A percentile compares a stretch with the other conserved stretches of the same genome.
Conservation (phyloP, 2,888 invertebrate species). For the Aricia artaxerxes region DNA sequence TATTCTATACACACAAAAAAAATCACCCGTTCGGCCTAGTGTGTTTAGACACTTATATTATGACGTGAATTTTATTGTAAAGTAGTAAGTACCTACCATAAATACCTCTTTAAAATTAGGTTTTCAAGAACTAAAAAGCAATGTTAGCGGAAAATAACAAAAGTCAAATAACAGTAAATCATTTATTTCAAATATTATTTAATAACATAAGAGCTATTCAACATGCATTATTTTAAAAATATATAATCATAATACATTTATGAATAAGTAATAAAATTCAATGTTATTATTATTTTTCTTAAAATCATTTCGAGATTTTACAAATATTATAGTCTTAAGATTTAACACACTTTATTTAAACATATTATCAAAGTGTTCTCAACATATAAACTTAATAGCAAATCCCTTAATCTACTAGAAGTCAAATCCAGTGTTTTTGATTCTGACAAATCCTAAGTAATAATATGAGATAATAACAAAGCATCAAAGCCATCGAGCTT, state of each 20-base stretch:
- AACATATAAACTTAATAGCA: constrained; percentile 37
- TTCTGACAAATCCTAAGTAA: constrained; percentile 38
- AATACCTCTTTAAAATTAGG: neutral
- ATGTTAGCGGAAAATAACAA: constrained; percentile 1
- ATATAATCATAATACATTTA: constrained; percentile 39
- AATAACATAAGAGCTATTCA: constrained; percentile 45
- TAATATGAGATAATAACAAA: constrained; percentile 35
- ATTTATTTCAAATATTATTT: constrained; percentile 42
- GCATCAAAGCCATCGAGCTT: constrained; percentile 33
- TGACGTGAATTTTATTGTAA: no score
- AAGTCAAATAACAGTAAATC: constrained; percentile 36
- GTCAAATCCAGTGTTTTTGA: constrained; percentile 40
- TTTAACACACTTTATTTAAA: constrained; percentile 39
- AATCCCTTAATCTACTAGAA: constrained; percentile 40
- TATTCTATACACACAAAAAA: no score
- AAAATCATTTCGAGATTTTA: constrained; percentile 39
- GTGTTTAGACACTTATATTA: no score
- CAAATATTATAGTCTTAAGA: constrained; percentile 31
- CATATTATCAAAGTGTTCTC: constrained; percentile 43
- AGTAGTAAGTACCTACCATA: no score
- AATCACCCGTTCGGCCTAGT: no score
- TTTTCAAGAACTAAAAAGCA: neutral
- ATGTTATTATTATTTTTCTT: constrained; percentile 39
- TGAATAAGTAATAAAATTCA: constrained; percentile 40
- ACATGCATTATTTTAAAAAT: constrained; percentile 47